These are phyloP conservation scores for Hystrix cristata DNA, from an alignment of 2,113 vertebrate genomes.

Conservation along the genomic window DNA sequence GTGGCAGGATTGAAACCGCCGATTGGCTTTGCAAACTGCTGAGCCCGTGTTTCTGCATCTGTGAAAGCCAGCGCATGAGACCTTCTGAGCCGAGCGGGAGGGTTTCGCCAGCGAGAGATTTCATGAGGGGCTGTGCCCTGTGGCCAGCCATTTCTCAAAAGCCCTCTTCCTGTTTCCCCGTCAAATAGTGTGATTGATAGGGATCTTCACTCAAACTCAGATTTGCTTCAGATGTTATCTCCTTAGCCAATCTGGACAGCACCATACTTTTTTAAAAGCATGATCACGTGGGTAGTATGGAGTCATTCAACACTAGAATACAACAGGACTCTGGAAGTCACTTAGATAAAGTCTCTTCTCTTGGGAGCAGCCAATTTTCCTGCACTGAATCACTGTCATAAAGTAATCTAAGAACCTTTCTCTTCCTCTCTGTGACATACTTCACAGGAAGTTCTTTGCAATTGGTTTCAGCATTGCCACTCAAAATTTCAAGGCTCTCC, in stretches of 20 bases:
- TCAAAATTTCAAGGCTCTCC: not conserved
- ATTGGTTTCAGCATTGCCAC: not conserved
- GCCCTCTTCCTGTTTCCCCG: conserved; percentile 86
- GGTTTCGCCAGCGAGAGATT: conserved; percentile 84
- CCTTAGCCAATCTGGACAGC: conserved; percentile 70
- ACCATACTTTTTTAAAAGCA: conserved; percentile 36
- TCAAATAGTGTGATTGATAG: conserved; percentile 85
- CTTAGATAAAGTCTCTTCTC: conserved; percentile 12
- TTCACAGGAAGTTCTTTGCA: not conserved
- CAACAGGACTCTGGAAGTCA: not conserved
- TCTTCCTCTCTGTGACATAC: conserved; percentile 43
- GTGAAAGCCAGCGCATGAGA: conserved; percentile 86
- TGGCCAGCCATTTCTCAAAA: conserved; percentile 86
- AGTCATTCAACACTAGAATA: conserved; percentile 35
- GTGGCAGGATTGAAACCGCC: conserved; percentile 88
- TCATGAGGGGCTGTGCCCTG: conserved; percentile 81
- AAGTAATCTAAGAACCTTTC: not conserved
- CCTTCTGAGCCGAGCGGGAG: conserved; percentile 86
- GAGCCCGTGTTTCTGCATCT: conserved; percentile 87
- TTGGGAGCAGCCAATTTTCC: not conserved
- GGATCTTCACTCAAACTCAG: conserved; percentile 83
- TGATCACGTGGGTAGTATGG: not conserved
- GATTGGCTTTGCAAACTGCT: conserved; percentile 87
- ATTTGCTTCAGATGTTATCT: conserved; percentile 83
- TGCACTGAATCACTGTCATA: not conserved